Base-by-base conservation (phyloP, 1,140 invertebrate genomes). In the Sycophila sp. region DNA sequence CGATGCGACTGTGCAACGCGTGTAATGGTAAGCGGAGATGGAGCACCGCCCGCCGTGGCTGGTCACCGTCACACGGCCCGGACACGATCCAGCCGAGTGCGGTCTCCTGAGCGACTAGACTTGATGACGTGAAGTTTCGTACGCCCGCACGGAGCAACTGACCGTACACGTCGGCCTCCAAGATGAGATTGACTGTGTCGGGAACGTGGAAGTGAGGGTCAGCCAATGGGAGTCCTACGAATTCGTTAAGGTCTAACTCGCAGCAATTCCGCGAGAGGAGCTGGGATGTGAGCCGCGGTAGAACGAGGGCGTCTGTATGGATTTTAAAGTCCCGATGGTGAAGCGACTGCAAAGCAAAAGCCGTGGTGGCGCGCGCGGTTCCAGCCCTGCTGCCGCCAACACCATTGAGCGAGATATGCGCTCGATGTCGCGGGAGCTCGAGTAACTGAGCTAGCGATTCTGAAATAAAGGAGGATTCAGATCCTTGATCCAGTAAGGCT, bases 401-500 rank as follows among this genome's bases (percentile, higher is more conserved):
- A 5, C 66, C 66, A 8, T n/a, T 8, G 2, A 68, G 5, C 1
- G 53, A 13, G 3, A 58, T 40, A 10, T 58, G 36, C 7, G 30
- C n/a, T 1, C 22, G 38, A 4, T 47, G 5, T n/a, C 69, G 51
- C 19, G 10, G 47, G 5, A 78, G 36, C 0, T 59, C 40, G 22
- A 78, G 55, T 8, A 69, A 19, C 40, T 75, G 71, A 34, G 58
- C 66, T 5, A 73, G 64, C n/a, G 60, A 56, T 64, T 74, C 72
- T 4, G 70, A 66, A n/a, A 77, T 71, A 11, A 77, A 69, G 7
- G 71, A 68, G 11, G 55, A 65, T 38, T 78, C 63, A 0, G 69
- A 77, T 4, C 76, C 75, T 58, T 77, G 77, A 60, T 78, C 75
- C 6, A 77, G 47, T 2, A 77, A 55, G 3, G 68, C 75, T 24